Evolutionary conservation across 2,888 invertebrate species (phyloP).

Genomic region (Parasteatoda lunata): DNA sequence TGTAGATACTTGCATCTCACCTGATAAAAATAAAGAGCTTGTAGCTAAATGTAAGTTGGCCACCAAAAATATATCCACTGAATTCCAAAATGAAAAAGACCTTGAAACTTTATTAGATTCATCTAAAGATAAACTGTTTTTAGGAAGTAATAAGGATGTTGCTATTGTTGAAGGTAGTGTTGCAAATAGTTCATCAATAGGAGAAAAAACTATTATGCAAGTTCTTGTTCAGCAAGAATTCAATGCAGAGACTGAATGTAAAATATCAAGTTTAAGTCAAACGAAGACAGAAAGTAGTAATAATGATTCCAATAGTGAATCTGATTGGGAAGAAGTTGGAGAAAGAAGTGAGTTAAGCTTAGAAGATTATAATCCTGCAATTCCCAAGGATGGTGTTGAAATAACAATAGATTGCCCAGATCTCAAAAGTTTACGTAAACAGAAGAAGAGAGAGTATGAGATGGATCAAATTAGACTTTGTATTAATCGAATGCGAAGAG

Average conservation of each 20-base stretch:
- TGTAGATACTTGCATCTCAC: too few species aligned
- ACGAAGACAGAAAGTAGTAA: neutral
- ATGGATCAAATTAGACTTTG: slow-evolving; percentile 84
- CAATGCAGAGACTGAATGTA: neutral
- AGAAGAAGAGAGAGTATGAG: slow-evolving; percentile 80
- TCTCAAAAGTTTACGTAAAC: slow-evolving; percentile 71
- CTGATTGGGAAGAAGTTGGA: slow-evolving; percentile 70
- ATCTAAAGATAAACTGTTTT: too few species aligned
- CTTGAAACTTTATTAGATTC: too few species aligned
- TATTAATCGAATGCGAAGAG: slow-evolving; percentile 85
- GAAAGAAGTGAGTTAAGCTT: slow-evolving; percentile 60
- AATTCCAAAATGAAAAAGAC: too few species aligned
- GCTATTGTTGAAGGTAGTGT: too few species aligned
- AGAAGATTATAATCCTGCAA: slow-evolving; percentile 71
- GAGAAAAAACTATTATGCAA: neutral
- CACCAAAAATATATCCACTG: too few species aligned
- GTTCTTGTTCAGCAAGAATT: neutral
- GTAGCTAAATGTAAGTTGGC: too few species aligned
- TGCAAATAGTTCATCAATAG: neutral
- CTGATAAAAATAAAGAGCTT: too few species aligned
- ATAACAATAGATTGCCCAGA: slow-evolving; percentile 82
- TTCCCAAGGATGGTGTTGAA: slow-evolving; percentile 83
- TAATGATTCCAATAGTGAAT: slow-evolving; percentile 48
- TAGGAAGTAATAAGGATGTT: too few species aligned
- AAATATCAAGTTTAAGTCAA: neutral